Evolutionary conservation across 2,113 vertebrate genomes (phyloP), one percentile per base, ranked within the genome.

Genomic region (Elaphurus davidianus): DNA sequence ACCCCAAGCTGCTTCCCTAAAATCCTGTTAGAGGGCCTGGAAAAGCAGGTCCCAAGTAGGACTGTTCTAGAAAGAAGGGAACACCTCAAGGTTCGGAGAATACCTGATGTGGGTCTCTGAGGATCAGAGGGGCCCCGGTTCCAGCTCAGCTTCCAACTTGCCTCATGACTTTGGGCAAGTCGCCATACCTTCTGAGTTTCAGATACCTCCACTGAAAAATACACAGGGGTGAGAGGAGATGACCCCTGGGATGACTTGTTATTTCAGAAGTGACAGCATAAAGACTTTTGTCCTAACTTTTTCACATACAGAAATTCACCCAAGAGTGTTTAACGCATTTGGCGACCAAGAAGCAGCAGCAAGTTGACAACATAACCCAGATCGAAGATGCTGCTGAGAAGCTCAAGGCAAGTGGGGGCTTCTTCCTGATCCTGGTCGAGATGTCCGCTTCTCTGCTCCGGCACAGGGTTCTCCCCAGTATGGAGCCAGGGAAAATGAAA

Each of bases 381-480:
- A n/a, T 99, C 90, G 98, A 99, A 86, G 98, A 98, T 1, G 95
- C 98, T 12, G 50, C 91, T 0, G 95, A 97, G 28, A 98, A 98
- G 52, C 97, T 99, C 64, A 98, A 99, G 99, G 99, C 98, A 98
- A 98, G 98, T 87, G 1, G 0, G 25, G 2, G 0, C 85, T 85
- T 1, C 3, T 91, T 83, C 21, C 91, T 19, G 16, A 4, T 79
- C 33, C 59, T 33, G 2, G 8, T 9, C 3, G 33, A 60, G 25
- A 27, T 16, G 11, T 10, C n/a, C 36, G 7, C 71, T 3, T 47
- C 15, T 36, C 30, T 23, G 14, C 87, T 27, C 1, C 0, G 21
- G 62, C 15, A 8, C 27, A 27, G 10, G 50, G 27, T n/a, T 21
- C 71, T 57, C 36, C 76, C 60, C 25, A 60, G 0, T 1, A 13